Base-by-base conservation (phyloP, 37 sponge, comb jelly and placozoan genomes). In the Agelas oroides region DNA sequence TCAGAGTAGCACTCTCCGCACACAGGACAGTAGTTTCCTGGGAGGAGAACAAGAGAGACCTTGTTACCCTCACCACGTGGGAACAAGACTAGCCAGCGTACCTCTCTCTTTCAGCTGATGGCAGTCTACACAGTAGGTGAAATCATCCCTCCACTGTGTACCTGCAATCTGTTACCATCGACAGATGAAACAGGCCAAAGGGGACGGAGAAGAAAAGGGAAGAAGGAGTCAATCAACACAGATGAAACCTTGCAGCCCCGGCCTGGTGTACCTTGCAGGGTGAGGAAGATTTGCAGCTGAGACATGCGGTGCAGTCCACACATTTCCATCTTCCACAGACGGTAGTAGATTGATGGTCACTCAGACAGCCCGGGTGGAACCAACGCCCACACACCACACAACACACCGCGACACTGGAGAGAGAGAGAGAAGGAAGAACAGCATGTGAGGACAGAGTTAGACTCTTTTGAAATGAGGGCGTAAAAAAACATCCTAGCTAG, bases 11-110 rank as follows among this genome's bases (percentile, higher is more conserved):
- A 90, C 53, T 88, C 86, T 5, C 75, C 83, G 82, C 97, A 96
- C 52, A 96, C 64, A 1, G 97, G 97, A 83, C 97, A 96, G 79
- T 79, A 88, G 88, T 96, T 96, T 5, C 94, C 96, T 95, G 67
- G 35, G 52, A 78, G 21, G 77, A 60, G 17, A 16, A 60, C n/a
- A n/a, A n/a, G n/a, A n/a, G n/a, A n/a, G n/a, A n/a, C n/a, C n/a
- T n/a, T n/a, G n/a, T n/a, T n/a, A n/a, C n/a, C n/a, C n/a, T n/a
- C n/a, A n/a, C n/a, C n/a, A n/a, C n/a, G n/a, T n/a, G n/a, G n/a
- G n/a, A n/a, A n/a, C n/a, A n/a, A n/a, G n/a, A 35, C 23, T 27
- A 35, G 8, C 70, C 23, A 3, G 59, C 23, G 18, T 69, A 81
- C 82, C 90, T 84, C 79, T 77, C 46, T 57, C 53, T 56, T 84